Evolutionary conservation across 2,797 vertebrate species (phyloP), one percentile per base, ranked within the genome.

Genomic region (Molossus alvarezi): DNA sequence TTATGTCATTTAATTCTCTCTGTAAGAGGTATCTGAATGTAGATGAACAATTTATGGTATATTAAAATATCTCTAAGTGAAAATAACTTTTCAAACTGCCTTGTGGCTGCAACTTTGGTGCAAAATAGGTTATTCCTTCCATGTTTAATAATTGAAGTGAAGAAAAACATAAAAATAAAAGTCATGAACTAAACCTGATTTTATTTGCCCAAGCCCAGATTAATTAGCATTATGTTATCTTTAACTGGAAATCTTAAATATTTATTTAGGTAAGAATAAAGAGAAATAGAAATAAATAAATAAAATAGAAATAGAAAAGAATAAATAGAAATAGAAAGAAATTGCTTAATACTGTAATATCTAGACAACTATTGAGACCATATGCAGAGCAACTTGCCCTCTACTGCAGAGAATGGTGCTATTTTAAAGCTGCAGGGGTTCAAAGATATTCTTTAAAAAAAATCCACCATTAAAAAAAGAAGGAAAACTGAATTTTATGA

Each of bases 81-180:
- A 88, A 92, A 84, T 80, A 71, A 85, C 6, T 80, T 76, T 75
- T 64, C n/a, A 21, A 71, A 48, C 8, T 76, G 27, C 20, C 41
- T 72, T 72, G 13, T 51, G 14, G 9, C 76, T 65, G 2, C 5
- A 92, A 17, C 14, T 73, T 72, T 71, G 0, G 10, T 79, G 45
- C 3, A 79, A 86, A 86, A 84, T 5, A 72, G 62, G 67, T 60
- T 37, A 87, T 73, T 89, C 11, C 76, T 93, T 69, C 55, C 45
- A 15, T 60, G 15, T 20, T 94, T 87, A 84, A 71, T 27, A 72
- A 18, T 84, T 76, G 60, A 88, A 72, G 23, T 71, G 9, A 76
- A 95, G 12, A n/a, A 51, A 83, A 92, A 88, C 27, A 95, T 80
- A 72, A 94, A 97, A 96, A 55, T 71, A 80, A 58, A 87, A 90